Evolutionary conservation across 2,888 invertebrate species (phyloP).

Genomic region (Caenorhabditis sp.): DNA sequence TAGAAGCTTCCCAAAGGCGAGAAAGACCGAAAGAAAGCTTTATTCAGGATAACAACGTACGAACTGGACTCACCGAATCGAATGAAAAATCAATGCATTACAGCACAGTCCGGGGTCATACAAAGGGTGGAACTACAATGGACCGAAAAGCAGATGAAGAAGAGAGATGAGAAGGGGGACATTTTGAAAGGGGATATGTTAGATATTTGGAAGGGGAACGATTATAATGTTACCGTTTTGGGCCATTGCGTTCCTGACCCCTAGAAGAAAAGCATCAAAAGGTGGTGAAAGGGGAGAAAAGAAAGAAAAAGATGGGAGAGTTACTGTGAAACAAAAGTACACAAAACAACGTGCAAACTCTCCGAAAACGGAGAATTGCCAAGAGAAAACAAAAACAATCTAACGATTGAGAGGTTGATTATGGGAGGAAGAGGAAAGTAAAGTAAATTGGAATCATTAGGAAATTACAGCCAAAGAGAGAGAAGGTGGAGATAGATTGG

Average conservation of each 20-base stretch:
- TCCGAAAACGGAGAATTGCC: neutral
- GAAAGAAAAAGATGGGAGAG: conserved; percentile 18
- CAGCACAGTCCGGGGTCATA: conserved; percentile 3
- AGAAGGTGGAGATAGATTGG: neutral
- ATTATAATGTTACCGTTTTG: conserved; percentile 7
- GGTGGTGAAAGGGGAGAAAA: conserved; percentile 10
- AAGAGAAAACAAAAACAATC: conserved; percentile 51
- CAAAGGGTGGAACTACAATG: conserved; percentile 14
- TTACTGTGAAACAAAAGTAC: conserved; percentile 36
- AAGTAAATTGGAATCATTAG: conserved; percentile 30
- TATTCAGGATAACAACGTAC: conserved; percentile 41
- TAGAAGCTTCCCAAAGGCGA: too few relatives aligned
- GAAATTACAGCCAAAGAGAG: conserved; percentile 15
- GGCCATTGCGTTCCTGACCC: conserved; percentile 34
- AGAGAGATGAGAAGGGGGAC: neutral
- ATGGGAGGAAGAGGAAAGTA: neutral
- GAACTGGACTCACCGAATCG: neutral
- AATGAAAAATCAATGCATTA: neutral
- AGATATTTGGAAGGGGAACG: neutral
- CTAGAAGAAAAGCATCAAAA: conserved; percentile 32
- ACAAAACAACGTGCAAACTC: conserved; percentile 44
- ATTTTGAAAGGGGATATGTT: conserved; percentile 25
- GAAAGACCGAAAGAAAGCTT: conserved; percentile 39
- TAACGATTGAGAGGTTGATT: conserved; percentile 27
- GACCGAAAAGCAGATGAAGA: conserved; percentile 8